phyloP scores from a whole-genome alignment of 2,888 invertebrate genomes.

The Erynnis tages region DNA sequence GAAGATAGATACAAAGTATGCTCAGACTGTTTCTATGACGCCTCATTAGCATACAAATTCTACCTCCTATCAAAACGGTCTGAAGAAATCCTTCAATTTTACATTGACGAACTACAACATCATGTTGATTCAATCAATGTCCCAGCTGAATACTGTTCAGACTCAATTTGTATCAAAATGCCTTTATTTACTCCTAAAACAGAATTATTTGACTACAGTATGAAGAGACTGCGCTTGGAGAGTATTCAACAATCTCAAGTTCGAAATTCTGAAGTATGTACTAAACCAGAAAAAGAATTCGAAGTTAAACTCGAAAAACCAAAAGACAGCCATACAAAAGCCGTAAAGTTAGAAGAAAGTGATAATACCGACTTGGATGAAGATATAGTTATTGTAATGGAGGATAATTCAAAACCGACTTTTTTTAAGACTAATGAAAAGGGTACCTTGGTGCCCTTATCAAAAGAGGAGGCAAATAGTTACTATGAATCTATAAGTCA shows the following conservation, averaged over 20 bases:
- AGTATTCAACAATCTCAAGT: not conserved
- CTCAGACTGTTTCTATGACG: constrained; percentile 52
- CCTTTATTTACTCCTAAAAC: constrained; percentile 40
- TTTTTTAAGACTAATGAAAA: constrained; percentile 43
- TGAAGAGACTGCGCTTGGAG: constrained; percentile 39
- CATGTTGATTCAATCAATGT: constrained; percentile 45
- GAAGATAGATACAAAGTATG: constrained; percentile 57
- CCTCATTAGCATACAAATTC: constrained; percentile 61
- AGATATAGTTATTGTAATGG: constrained; percentile 48
- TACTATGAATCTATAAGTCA: not conserved
- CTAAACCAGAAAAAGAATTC: constrained; percentile 3
- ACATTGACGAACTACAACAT: constrained; percentile 47
- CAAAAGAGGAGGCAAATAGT: constrained; percentile 8
- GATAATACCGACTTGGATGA: constrained; percentile 31
- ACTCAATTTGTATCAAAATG: constrained; percentile 54
- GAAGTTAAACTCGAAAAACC: constrained; percentile 19
- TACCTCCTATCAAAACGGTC: constrained; percentile 48
- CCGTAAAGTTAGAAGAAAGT: not conserved
- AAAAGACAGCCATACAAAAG: not conserved
- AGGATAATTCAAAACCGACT: constrained; percentile 42
- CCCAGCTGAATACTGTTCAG: constrained; percentile 37
- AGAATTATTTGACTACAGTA: constrained; percentile 45
- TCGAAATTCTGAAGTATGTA: not conserved
- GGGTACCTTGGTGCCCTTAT: constrained; percentile 35
- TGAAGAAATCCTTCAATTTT: constrained; percentile 54